Base-by-base conservation (phyloP, 2,113 vertebrate species). In the Pipa parva region DNA sequence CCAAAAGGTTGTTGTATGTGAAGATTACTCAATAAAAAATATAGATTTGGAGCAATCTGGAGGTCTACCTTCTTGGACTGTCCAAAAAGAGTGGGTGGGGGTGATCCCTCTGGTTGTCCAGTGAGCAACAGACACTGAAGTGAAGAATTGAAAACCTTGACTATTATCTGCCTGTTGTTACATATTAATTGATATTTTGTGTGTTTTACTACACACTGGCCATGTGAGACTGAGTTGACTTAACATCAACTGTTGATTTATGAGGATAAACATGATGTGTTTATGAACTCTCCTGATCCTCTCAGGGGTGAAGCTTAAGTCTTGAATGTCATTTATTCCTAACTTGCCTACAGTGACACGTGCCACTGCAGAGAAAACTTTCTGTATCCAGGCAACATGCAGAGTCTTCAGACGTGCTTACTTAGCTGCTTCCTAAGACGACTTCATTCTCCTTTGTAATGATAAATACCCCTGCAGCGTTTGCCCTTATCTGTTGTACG, bases 361-460 rank as follows among this genome's bases (percentile, higher is more conserved):
- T 70, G 66, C 66, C 66, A 70, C 66, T 70, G 66, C 66, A 39
- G 66, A 29, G 66, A 70, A 61, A 70, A 20, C 58, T 54, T 45
- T 52, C 58, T 61, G 66, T 70, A 70, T 70, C 66, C 66, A 70
- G 36, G 66, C 66, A 70, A 70, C 66, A 45, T 24, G 66, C 59
- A 52, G 48, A 68, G 66, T 70, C 66, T 54, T 60, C 66, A 61
- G 22, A 57, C 31, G 36, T 3, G 33, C 52, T 20, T 45, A 49
- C 58, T 33, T 50, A 45, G 66, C 49, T 27, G 58, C 58, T 57
- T 70, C 49, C 58, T 70, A 31, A 39, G 55, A 26, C 57, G 25
- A 54, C 58, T 61, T 31, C 48, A 17, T 52, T 36, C 29, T 37
- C 26, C 58, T 52, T 51, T 60, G 56, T 45, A 49, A 70, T 70